Evolutionary conservation across 2,113 vertebrate genomes (phyloP), one percentile per base, ranked within the genome.

Genomic region (Ifrita kowaldi): DNA sequence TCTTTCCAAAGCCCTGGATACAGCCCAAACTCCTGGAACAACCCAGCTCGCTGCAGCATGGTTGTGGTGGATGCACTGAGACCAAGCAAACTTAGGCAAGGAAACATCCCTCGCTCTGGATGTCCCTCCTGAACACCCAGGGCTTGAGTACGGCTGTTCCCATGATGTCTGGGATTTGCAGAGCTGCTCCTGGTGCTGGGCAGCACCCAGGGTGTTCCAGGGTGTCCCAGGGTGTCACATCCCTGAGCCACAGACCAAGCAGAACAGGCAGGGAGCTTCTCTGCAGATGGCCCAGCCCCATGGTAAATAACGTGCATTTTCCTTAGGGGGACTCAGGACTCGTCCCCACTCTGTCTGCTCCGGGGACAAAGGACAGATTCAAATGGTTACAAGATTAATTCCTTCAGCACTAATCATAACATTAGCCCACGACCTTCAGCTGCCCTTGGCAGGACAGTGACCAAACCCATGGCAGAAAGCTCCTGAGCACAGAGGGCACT

Each of bases 61-160:
- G 15, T 22, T 41, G 30, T 10, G 24, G 27, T 0, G 7, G 35
- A 28, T 0, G 2, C 52, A 7, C n/a, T 1, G 1, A 64, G 74
- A 52, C 18, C 37, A 21, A n/a, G 52, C 47, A 41, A 68, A 75
- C 8, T 2, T 1, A 3, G 21, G 70, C 62, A 75, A 84, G 28
- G 52, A 63, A 27, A 33, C 23, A n/a, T 18, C 33, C 18, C 30
- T 46, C 53, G 28, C 65, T 65, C 39, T 35, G 52, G 41, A 24
- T 6, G 10, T 4, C 27, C 20, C 81, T 86, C 57, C 76, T 47
- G 35, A 87, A 15, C 1, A 0, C 9, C n/a, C 15, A 10, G 28
- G 60, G 33, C 47, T 59, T 12, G 3, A 24, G 50, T 2, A 9
- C 0, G 6, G 49, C 67, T 18, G 21, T 37, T 53, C 21, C 44